Percentiles rank a stretch among this genome's conserved stretches.
Conservation (phyloP, 2,113 vertebrate species). For the Pangasianodon hypophthalmus region DNA sequence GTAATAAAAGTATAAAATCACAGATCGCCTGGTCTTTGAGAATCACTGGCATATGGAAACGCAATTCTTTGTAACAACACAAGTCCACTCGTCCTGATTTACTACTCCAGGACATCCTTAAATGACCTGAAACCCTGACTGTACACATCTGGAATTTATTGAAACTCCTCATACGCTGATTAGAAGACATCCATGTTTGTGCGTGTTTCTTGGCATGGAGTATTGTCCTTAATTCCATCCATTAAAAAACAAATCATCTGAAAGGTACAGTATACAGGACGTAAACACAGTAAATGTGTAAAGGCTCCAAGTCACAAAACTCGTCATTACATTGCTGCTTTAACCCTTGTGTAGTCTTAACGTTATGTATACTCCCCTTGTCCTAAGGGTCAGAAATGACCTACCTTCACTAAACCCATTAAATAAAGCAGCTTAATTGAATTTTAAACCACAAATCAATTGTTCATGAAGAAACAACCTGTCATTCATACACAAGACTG, state of each 20-base stretch:
- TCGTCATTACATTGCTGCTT: neutral
- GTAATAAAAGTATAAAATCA: neutral
- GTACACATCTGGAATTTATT: neutral
- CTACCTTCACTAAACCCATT: no score
- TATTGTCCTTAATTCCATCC: neutral
- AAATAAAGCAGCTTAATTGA: no score
- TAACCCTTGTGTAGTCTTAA: no score
- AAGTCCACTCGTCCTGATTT: neutral
- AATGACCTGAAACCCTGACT: neutral
- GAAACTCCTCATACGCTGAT: neutral
- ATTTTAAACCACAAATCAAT: no score
- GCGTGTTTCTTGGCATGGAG: neutral
- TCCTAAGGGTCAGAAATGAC: no score
- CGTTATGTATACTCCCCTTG: no score
- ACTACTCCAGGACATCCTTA: neutral
- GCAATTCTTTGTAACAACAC: neutral
- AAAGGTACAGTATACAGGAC: neutral
- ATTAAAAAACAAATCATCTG: no score
- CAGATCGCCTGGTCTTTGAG: no score
- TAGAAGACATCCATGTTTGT: neutral
- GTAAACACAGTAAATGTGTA: neutral
- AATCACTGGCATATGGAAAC: neutral
- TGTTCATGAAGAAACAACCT: no score
- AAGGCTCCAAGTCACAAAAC: neutral
- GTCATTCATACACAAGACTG: no score